These are phyloP conservation scores for Sebastiscus albofasciatus DNA, from an alignment of 2,797 vertebrate species.

Conservation along the genomic window DNA sequence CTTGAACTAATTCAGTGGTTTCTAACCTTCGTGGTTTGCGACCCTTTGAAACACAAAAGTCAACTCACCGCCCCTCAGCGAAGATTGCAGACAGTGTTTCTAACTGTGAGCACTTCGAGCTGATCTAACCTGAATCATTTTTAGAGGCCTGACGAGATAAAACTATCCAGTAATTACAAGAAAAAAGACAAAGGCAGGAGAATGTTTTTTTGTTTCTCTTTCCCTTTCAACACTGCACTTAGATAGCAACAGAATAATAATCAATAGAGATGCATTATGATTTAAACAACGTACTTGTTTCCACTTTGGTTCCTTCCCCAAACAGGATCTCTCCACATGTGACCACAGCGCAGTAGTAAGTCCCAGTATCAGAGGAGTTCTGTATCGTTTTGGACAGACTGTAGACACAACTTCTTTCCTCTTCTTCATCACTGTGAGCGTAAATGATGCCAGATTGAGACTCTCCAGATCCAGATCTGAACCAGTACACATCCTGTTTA, in stretches of 20 bases:
- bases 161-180: neutral
- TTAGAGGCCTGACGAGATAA: neutral
- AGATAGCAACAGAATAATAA: neutral
- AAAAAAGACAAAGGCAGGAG: neutral
- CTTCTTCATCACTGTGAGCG: neutral
- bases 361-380: constrained; percentile 48
- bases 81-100: neutral
- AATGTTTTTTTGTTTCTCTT: neutral
- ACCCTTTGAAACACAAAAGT: neutral
- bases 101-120: neutral
- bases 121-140: neutral
- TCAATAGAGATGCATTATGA: neutral
- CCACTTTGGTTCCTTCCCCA: constrained; percentile 50
- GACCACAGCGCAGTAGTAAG: constrained; percentile 63
- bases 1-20: neutral
- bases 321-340: constrained; percentile 68
- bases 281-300: constrained; percentile 36
- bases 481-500: constrained; percentile 34
- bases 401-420: constrained; percentile 36
- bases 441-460: neutral
- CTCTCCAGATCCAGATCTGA: constrained; percentile 24
- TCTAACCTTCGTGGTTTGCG: neutral
- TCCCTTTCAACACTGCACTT: neutral
- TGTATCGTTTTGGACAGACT: constrained; percentile 40
- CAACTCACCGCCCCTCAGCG: no score